These are phyloP conservation scores for Aurelia coerulea DNA, from an alignment of 30 jellyfish, hydroid and myxozoan genomes.

Conservation along the genomic window DNA sequence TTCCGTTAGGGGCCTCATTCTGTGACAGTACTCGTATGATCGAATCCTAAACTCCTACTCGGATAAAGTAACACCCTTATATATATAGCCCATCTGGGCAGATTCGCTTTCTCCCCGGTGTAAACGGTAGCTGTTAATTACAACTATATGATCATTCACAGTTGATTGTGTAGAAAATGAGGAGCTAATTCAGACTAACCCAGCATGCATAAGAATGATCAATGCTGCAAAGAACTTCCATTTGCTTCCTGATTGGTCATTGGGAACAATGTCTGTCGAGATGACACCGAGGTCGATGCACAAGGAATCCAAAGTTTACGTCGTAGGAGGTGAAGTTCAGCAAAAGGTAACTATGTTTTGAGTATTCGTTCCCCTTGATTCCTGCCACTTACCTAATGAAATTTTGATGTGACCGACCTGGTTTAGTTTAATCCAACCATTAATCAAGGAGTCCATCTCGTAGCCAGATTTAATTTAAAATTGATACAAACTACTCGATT, in stretches of 20 bases:
- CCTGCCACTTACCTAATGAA: background rate
- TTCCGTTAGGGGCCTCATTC: too few species aligned
- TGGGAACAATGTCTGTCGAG: background rate
- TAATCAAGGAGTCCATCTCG: too few species aligned
- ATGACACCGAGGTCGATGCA: constrained; percentile 40
- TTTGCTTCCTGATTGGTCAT: constrained; percentile 62
- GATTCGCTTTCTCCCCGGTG: too few species aligned
- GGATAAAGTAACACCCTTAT: too few species aligned
- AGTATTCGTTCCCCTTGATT: background rate
- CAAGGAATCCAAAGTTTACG: constrained; percentile 62
- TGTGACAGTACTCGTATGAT: too few species aligned
- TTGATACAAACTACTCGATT: too few species aligned
- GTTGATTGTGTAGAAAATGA: constrained; percentile 79
- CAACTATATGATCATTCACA: background rate
- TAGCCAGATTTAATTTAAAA: too few species aligned
- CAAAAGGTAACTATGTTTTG: constrained; percentile 48
- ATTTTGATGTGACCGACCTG: background rate
- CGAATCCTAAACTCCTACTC: too few species aligned
- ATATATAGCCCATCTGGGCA: too few species aligned
- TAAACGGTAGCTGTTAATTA: too few species aligned
- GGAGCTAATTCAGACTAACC: constrained; percentile 41
- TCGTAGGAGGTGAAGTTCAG: constrained; percentile 81
- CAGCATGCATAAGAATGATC: constrained; percentile 55
- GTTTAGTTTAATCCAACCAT: too few species aligned
- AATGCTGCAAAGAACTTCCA: constrained; percentile 72